phyloP scores from a whole-genome alignment of 1,140 invertebrate species.

The Coptotermes formosanus region DNA sequence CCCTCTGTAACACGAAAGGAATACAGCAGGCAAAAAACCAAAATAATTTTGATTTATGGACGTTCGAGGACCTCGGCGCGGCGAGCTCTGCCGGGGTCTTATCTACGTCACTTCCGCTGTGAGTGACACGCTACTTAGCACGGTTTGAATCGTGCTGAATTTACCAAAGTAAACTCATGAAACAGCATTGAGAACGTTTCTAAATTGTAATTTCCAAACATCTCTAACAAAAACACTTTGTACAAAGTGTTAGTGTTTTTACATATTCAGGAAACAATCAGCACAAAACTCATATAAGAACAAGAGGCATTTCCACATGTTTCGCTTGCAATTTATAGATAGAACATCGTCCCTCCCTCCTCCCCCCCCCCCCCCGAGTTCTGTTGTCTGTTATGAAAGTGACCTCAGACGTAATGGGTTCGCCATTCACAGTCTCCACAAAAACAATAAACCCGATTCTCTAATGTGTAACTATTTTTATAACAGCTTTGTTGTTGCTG shows the following conservation, averaged over 20 bases:
- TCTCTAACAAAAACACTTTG: background rate
- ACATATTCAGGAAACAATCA: background rate
- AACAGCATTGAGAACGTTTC: background rate
- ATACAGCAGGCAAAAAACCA: too few species aligned
- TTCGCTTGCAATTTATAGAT: background rate
- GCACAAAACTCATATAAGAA: background rate
- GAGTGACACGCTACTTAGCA: too few species aligned
- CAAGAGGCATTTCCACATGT: background rate
- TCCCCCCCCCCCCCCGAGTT: too few species aligned
- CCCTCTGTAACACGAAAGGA: too few species aligned
- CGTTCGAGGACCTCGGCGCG: too few species aligned
- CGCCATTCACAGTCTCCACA: background rate
- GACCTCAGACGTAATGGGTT: background rate
- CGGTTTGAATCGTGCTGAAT: background rate
- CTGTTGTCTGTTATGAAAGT: background rate
- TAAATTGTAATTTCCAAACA: background rate
- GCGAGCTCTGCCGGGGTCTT: too few species aligned
- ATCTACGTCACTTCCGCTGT: too few species aligned
- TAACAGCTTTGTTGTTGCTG: background rate
- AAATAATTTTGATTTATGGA: too few species aligned
- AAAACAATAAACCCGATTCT: background rate
- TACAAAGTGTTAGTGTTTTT: background rate
- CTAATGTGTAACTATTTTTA: constrained; percentile 5
- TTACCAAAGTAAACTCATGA: background rate
- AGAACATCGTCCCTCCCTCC: background rate